phyloP scores from a whole-genome alignment of 2,113 vertebrate species.

The Tetrao urogallus region DNA sequence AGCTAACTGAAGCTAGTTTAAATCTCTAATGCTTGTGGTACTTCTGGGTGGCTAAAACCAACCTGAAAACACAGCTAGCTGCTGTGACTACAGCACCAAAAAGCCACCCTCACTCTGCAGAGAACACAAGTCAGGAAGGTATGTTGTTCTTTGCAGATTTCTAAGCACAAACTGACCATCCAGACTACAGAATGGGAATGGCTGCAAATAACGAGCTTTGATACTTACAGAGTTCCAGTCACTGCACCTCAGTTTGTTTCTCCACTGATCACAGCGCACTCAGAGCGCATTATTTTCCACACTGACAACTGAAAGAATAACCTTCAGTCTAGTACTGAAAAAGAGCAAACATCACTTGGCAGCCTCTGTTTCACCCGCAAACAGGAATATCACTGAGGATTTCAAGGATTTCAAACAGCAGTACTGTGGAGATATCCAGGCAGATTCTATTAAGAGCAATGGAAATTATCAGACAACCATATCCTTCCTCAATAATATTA shows the following conservation, averaged over 20 bases:
- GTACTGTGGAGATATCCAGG: background rate
- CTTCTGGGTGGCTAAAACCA: fast-evolving
- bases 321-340: background rate
- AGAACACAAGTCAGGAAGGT: background rate
- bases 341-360: background rate
- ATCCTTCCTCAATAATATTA: background rate
- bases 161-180: background rate
- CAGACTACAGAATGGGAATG: background rate
- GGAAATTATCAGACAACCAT: background rate
- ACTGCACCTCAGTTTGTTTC: fast-evolving
- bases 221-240: background rate
- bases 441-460: background rate
- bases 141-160: fast-evolving
- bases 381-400: background rate
- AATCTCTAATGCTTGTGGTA: background rate
- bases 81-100: background rate
- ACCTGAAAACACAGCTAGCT: background rate
- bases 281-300: background rate
- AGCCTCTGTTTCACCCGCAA: background rate
- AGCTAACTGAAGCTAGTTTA: background rate
- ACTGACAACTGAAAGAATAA: background rate
- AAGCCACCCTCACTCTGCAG: background rate
- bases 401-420: background rate
- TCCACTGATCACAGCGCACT: background rate
- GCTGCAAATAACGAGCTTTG: background rate